Evolutionary conservation across 2,888 invertebrate genomes (phyloP).

Genomic region (Melangyna quadrimaculata): DNA sequence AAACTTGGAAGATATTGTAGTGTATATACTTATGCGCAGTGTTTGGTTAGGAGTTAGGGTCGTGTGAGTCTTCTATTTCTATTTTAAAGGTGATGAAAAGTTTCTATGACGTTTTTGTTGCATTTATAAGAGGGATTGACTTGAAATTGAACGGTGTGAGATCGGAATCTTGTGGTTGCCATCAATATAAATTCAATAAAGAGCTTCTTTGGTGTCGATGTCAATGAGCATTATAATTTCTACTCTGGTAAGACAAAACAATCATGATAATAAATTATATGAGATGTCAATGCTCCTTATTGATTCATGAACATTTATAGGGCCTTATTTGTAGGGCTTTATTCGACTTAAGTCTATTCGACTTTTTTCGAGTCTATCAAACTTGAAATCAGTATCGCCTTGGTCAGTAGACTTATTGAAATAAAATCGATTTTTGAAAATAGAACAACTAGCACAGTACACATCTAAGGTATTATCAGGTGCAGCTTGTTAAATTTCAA

Average conservation of each 20-base stretch:
- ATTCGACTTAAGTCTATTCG: too few relatives aligned
- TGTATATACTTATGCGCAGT: constrained; percentile 18
- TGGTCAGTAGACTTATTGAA: too few relatives aligned
- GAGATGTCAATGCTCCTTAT: not conserved
- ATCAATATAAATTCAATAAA: constrained; percentile 52
- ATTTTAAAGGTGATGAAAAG: constrained; percentile 5
- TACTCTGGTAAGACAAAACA: not conserved
- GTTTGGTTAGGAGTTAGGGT: constrained; percentile 49
- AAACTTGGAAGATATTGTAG: constrained; percentile 43
- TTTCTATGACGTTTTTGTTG: not conserved
- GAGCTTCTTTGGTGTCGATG: constrained; percentile 13
- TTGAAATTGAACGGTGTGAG: constrained; percentile 68
- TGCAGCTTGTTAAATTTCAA: too few relatives aligned
- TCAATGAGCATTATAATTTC: not conserved
- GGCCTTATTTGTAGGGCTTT: too few relatives aligned
- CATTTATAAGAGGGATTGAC: not conserved
- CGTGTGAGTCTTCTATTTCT: constrained; percentile 11
- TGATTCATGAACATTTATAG: too few relatives aligned
- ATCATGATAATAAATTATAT: not conserved
- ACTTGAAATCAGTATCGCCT: too few relatives aligned
- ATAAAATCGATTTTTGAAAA: too few relatives aligned
- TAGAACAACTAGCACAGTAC: too few relatives aligned
- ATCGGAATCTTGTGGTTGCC: constrained; percentile 64
- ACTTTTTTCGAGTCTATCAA: too few relatives aligned
- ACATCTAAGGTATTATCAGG: too few relatives aligned